A percentile compares a stretch with the other conserved stretches of the same genome.
phyloP scores from a whole-genome alignment of 2,797 vertebrate genomes.

The Gouania willdenowi region DNA sequence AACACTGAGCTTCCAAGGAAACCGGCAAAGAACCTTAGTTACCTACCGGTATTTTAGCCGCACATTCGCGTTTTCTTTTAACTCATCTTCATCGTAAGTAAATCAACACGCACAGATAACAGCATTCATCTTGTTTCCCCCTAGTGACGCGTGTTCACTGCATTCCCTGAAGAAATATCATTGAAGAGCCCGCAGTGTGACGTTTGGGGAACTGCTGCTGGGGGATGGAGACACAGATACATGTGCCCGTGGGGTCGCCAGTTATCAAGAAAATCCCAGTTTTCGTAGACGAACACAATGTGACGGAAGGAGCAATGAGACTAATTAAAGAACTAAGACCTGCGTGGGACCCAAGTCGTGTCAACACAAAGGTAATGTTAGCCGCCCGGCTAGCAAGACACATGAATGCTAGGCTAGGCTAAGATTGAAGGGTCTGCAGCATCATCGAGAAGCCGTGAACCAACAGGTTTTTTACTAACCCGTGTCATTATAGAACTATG shows the following conservation, averaged over 20 bases:
- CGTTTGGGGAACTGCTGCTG: constrained; percentile 6
- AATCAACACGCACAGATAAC: no score
- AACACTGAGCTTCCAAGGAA: constrained; percentile 37
- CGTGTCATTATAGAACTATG: no score
- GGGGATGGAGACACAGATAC: constrained; percentile 80
- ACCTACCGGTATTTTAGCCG: constrained; percentile 20
- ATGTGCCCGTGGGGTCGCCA: constrained; percentile 76
- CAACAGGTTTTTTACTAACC: no score
- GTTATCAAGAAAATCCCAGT: constrained; percentile 75
- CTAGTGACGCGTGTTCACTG: constrained; percentile 26
- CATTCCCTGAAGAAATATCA: not conserved
- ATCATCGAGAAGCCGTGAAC: no score
- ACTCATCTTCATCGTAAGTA: no score
- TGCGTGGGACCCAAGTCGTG: constrained; percentile 75
- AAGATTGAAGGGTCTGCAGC: constrained; percentile 30
- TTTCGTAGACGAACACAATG: constrained; percentile 83
- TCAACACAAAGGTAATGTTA: constrained; percentile 82
- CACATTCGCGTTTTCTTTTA: not conserved
- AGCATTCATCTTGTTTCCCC: no score
- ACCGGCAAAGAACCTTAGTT: constrained; percentile 46
- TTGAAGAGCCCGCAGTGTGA: constrained; percentile 38
- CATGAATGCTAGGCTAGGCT: constrained; percentile 15
- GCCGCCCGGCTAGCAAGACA: constrained; percentile 25
- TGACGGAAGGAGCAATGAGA: constrained; percentile 83
- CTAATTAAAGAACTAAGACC: constrained; percentile 89